A percentile compares a stretch with the other conserved stretches of the same genome.
These are phyloP conservation scores for Pharmacophagus antenor DNA, from an alignment of 2,888 invertebrate genomes.

Conservation along the genomic window DNA sequence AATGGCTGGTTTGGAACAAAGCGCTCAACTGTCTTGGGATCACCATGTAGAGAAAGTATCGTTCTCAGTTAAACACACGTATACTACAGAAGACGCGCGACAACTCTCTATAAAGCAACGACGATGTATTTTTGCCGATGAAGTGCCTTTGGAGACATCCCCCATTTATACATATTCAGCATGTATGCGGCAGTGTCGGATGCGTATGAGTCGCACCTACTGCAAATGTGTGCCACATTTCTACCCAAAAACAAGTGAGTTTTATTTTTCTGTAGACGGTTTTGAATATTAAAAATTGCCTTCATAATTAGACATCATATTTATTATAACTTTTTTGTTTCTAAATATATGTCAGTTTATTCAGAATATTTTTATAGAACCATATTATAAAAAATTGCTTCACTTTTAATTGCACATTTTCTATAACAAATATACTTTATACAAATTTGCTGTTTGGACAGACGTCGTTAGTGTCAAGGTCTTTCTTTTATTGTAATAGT, in stretches of 20 bases:
- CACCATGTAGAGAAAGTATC: conserved; percentile 81
- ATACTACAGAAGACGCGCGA: conserved; percentile 87
- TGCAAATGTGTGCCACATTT: conserved; percentile 88
- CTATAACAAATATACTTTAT: no score
- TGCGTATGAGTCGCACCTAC: conserved; percentile 81
- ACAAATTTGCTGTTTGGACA: no score
- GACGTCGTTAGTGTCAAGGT: no score
- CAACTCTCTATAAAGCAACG: conserved; percentile 85
- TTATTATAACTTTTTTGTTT: no score
- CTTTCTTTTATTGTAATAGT: no score
- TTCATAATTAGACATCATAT: no score
- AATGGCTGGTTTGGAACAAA: conserved; percentile 84
- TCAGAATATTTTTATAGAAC: no score
- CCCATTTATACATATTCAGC: conserved; percentile 85
- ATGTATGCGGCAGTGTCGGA: conserved; percentile 87
- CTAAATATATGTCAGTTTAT: no score
- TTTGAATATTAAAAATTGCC: background rate
- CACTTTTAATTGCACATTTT: no score
- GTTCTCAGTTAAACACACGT: conserved; percentile 88
- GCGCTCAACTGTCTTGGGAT: conserved; percentile 86
- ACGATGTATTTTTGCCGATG: conserved; percentile 86
- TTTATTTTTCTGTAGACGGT: background rate
- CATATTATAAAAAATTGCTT: no score
- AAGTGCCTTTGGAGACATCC: conserved; percentile 82
- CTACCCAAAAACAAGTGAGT: conserved; percentile 82